Conservation (phyloP, 1,140 invertebrate genomes). For the Pogonomyrmex barbatus region DNA sequence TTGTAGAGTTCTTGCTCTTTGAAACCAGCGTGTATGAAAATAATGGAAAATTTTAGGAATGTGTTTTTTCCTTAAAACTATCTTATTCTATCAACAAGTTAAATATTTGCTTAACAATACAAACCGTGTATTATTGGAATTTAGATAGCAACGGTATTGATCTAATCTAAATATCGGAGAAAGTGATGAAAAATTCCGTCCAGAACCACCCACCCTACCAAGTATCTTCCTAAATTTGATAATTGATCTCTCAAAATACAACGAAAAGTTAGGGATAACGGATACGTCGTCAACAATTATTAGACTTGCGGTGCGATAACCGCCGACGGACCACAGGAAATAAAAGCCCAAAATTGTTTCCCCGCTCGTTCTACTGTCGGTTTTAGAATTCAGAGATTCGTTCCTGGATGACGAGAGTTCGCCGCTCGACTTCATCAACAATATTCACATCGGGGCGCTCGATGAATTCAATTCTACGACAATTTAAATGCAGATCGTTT, state of each 20-base stretch:
- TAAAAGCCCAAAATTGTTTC: slow-evolving; percentile 62
- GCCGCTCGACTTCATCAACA: not conserved
- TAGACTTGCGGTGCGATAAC: slow-evolving; percentile 47
- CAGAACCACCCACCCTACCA: not conserved
- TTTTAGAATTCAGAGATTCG: slow-evolving; percentile 26
- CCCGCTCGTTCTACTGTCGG: slow-evolving; percentile 27
- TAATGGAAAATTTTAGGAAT: not conserved
- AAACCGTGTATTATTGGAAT: not conserved
- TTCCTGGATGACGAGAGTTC: slow-evolving; percentile 26
- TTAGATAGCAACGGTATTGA: not conserved
- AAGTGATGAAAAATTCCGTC: not conserved
- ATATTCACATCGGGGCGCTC: slow-evolving; percentile 28
- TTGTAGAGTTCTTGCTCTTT: not conserved
- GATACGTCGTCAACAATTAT: slow-evolving; percentile 57
- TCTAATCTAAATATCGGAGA: not conserved
- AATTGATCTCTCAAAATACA: not conserved
- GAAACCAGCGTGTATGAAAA: not conserved
- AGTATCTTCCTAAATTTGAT: not conserved
- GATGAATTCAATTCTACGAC: slow-evolving; percentile 40
- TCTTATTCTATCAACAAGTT: not conserved
- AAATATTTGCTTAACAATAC: not conserved
- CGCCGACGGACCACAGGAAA: slow-evolving; percentile 48
- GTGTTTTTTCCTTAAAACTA: no score
- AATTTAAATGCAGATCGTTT: slow-evolving; percentile 31
- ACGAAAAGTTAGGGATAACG: slow-evolving; percentile 7